Evolutionary conservation across 2,113 vertebrate species (phyloP).

Genomic region (Trogon surrucura): DNA sequence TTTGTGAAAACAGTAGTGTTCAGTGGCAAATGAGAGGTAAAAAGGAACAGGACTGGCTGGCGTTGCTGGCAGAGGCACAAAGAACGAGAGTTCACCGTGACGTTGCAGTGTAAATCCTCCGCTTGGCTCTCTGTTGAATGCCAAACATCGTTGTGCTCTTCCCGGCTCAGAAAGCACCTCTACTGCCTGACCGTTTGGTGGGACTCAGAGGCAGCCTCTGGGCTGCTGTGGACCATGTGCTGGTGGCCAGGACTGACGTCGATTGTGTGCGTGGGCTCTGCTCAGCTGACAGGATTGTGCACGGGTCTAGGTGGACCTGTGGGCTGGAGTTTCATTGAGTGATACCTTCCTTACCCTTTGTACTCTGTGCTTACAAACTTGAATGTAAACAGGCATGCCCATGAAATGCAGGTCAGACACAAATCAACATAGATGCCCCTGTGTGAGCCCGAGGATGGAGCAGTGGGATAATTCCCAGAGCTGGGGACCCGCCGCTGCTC

Average conservation of each 20-base stretch:
- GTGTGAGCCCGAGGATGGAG: accelerated
- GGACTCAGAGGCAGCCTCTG: not conserved
- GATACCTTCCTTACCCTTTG: not conserved
- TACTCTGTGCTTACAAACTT: not conserved
- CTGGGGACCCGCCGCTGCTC: accelerated
- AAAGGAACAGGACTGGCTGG: not conserved
- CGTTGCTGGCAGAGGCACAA: not conserved
- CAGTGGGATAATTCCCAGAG: not conserved
- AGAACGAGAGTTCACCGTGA: not conserved
- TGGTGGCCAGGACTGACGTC: accelerated
- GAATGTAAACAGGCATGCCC: not conserved
- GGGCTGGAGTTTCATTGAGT: not conserved
- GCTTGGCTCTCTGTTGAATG: not conserved
- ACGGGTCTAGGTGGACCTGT: not conserved
- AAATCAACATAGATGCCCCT: not conserved
- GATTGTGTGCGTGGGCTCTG: not conserved
- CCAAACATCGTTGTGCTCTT: not conserved
- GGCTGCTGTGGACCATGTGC: not conserved
- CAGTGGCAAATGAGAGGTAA: not conserved
- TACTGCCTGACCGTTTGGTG: not conserved
- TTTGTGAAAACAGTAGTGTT: not conserved
- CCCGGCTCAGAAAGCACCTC: not conserved
- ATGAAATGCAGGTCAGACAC: not conserved
- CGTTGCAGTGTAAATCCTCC: not conserved
- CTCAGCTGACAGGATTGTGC: not conserved